These are phyloP conservation scores for Elegia similella DNA, from an alignment of 2,888 invertebrate species.

Conservation along the genomic window DNA sequence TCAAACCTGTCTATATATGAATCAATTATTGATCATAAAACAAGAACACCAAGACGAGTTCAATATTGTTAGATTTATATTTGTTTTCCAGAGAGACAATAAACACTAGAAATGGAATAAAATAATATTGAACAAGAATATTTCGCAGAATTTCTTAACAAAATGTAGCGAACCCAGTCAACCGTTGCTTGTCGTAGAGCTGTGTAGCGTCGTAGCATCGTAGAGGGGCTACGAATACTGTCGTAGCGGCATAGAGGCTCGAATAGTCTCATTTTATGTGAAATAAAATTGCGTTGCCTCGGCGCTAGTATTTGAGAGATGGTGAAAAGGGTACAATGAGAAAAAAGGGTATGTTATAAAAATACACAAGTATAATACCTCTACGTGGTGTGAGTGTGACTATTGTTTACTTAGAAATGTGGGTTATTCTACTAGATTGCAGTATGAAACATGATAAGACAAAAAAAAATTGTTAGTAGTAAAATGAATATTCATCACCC, in stretches of 20 bases:
- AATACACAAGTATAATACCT: background rate
- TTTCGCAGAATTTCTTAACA: slow-evolving; percentile 1
- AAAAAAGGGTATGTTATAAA: slow-evolving; percentile 10
- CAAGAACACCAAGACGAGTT: too few relatives aligned
- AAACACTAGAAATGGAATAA: background rate
- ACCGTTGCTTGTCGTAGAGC: slow-evolving; percentile 12
- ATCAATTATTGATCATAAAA: too few relatives aligned
- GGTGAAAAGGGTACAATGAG: slow-evolving; percentile 15
- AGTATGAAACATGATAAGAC: too few relatives aligned
- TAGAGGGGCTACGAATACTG: slow-evolving; percentile 2
- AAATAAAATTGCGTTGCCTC: slow-evolving; percentile 13
- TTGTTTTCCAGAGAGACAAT: background rate
- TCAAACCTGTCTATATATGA: too few relatives aligned
- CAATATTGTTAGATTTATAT: too few relatives aligned
- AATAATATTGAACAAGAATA: slow-evolving; percentile 4
- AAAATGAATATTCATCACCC: too few relatives aligned
- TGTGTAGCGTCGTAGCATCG: slow-evolving; percentile 13
- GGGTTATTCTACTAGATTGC: background rate
- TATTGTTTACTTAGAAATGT: background rate
- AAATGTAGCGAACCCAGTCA: slow-evolving; percentile 6
- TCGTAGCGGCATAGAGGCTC: slow-evolving; percentile 11
- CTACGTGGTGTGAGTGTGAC: background rate
- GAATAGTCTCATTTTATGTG: slow-evolving; percentile 16
- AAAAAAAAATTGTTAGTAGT: too few relatives aligned
- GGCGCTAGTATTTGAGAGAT: slow-evolving; percentile 6